Base-by-base conservation (phyloP, 2,888 invertebrate genomes). In the Smittia sp. region DNA sequence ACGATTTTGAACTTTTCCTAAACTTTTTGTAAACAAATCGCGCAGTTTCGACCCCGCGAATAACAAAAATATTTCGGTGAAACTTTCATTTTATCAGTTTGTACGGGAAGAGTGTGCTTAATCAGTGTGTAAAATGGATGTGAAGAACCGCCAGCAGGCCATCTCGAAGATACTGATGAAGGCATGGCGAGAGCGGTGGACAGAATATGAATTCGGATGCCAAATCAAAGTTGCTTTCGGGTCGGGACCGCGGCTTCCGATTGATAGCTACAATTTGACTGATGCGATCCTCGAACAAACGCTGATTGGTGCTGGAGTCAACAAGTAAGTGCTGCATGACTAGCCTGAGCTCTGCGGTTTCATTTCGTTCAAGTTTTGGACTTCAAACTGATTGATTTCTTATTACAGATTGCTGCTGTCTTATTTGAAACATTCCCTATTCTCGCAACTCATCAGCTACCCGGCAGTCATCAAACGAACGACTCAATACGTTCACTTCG, bases 121-220 rank as follows among this genome's bases (percentile, higher is more conserved):
- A 32, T 6, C 3, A 32, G 32, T 32, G 32, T 32, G 3, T n/a
- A n/a, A 72, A 39, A 72, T 72, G 72, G 72, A 72, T 15, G 54
- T 62, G 13, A 72, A 62, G 18, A 72, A 13, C 52, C 22, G 72
- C 4, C 58, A 72, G 24, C 72, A 62, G 1, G 54, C 54, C 7
- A 62, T 72, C 18, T 32, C 54, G n/a, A 72, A 72, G 58, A 62
- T 62, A 0, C 62, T 72, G 18, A 32, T 72, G 54, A 58, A 54
- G 27, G 97, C 96, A 66, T 98, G 97, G 97, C 87, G 95, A 77
- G 96, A 97, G 83, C 85, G 97, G 75, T 97, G 97, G 97, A 90
- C 92, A 1, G 96, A 96, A 81, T 87, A 96, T 62, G 94, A 95
- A 82, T 97, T 96, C 96, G 96, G 96, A 46, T 95, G 96, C 77